phyloP scores from a whole-genome alignment of 1,140 invertebrate genomes.

The Dendroctonus ponderosae region DNA sequence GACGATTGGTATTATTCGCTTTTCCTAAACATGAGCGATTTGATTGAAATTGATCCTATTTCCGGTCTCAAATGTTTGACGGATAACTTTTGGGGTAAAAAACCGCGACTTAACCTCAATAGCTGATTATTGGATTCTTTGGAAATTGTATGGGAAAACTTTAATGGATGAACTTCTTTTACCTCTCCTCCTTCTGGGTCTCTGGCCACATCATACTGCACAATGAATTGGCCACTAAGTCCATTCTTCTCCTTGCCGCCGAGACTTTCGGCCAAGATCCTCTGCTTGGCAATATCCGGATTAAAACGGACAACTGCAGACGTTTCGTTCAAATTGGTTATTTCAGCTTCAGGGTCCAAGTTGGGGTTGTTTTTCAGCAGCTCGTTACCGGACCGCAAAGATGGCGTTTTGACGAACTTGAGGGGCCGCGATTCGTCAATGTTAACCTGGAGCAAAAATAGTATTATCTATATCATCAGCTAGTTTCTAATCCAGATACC shows the following conservation, averaged over 20 bases:
- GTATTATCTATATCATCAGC: too few species aligned
- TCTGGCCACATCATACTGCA: constrained; percentile 64
- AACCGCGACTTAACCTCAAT: too few species aligned
- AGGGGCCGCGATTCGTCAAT: constrained; percentile 60
- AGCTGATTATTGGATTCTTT: too few species aligned
- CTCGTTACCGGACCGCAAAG: constrained; percentile 57
- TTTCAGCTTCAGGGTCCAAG: constrained; percentile 41
- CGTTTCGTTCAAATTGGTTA: constrained; percentile 43
- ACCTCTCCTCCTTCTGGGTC: constrained; percentile 57
- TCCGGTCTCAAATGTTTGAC: too few species aligned
- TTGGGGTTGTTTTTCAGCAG: constrained; percentile 37
- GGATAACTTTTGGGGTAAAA: too few species aligned
- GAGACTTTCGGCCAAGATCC: constrained; percentile 40
- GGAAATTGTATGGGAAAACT: constrained; percentile 22
- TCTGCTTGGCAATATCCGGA: constrained; percentile 55
- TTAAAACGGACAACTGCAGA: constrained; percentile 48
- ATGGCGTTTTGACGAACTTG: constrained; percentile 56
- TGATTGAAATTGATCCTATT: too few species aligned
- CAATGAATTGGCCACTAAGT: constrained; percentile 61
- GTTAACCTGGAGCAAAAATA: constrained; percentile 52
- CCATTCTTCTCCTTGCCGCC: constrained; percentile 51
- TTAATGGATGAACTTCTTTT: constrained; percentile 37
- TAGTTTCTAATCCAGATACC: too few species aligned
- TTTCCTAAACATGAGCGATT: too few species aligned
- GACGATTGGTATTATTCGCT: too few species aligned